Base-by-base conservation (phyloP, 2,113 vertebrate species). In the Colistium nudipinnis region DNA sequence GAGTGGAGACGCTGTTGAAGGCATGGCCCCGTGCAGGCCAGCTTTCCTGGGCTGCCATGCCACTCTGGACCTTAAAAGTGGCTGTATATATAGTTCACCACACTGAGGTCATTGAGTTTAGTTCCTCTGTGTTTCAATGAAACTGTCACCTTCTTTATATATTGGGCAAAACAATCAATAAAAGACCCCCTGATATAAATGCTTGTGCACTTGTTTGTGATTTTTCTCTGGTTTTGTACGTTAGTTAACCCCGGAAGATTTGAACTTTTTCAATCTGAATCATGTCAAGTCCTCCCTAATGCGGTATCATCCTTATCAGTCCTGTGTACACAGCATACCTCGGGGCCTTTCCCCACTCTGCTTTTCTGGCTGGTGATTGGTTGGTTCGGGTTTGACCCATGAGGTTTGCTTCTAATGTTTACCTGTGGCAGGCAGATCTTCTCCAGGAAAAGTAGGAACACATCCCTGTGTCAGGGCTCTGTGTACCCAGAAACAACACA, bases 1-100 rank as follows among this genome's bases (percentile, higher is more conserved):
- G 57, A 88, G 73, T 70, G 54, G 68, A 80, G 80, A 47, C 76
- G 76, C 65, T 78, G 79, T 55, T 82, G 74, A 83, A 24, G 73
- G 48, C 54, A 71, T 14, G 33, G 70, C 24, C 47, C 36, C 25
- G 10, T 69, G 72, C 74, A 49, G 63, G 33, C 48, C 28, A 36
- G 38, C 55, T 73, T 11, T 48, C 12, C 64, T 43, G 47, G 67
- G 39, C 56, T 54, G 31, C 7, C 9, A 39, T 8, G 2, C 30
- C n/a, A 27, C 27, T 66, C 22, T 57, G 66, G 51, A 14, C 17
- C 20, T 56, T 54, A 53, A 74, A 19, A 72, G 63, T 61, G 51
- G 1, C 19, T 53, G 17, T 14, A 36, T 9, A 35, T 28, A 51
- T 41, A 9, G 59, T 71, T 66, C 38, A 35, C 31, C 39, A 55